Conservation (phyloP, 2,888 invertebrate genomes). For the Watsonalla cultraria region DNA sequence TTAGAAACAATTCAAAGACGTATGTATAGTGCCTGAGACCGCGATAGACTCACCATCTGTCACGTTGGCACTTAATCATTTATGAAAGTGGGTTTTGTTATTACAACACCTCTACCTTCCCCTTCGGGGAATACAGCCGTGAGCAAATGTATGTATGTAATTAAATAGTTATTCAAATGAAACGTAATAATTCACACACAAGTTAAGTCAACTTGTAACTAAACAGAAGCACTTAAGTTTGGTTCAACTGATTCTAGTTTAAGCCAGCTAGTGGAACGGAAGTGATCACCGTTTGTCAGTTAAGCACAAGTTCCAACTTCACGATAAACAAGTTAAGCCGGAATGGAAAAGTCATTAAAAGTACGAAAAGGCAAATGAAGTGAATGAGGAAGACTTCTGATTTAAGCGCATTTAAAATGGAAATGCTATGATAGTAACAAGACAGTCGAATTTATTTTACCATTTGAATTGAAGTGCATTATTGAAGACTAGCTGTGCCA, state of each 20-base stretch:
- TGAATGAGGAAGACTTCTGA: constrained; percentile 1
- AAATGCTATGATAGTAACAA: background rate
- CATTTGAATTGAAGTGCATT: background rate
- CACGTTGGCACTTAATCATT: too few species aligned
- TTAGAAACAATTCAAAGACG: too few species aligned
- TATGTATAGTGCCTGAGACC: too few species aligned
- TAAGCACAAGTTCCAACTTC: constrained; percentile 30
- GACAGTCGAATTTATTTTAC: background rate
- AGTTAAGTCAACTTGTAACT: constrained; percentile 1
- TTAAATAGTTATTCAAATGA: too few species aligned
- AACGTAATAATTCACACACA: too few species aligned
- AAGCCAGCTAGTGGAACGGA: constrained; percentile 12
- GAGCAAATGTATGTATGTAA: too few species aligned
- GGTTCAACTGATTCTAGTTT: constrained; percentile 9
- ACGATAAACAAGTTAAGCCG: constrained; percentile 30
- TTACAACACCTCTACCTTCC: too few species aligned
- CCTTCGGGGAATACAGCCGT: too few species aligned
- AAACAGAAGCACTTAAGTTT: constrained; percentile 3
- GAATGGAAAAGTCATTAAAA: constrained; percentile 30
- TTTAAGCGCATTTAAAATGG: background rate
- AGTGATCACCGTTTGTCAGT: constrained; percentile 26
- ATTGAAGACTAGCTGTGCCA: too few species aligned
- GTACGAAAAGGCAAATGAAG: constrained; percentile 9
- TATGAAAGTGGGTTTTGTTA: too few species aligned
- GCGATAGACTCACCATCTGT: too few species aligned